phyloP scores from a whole-genome alignment of 2,888 invertebrate genomes.

The Teinopalpus imperialis region DNA sequence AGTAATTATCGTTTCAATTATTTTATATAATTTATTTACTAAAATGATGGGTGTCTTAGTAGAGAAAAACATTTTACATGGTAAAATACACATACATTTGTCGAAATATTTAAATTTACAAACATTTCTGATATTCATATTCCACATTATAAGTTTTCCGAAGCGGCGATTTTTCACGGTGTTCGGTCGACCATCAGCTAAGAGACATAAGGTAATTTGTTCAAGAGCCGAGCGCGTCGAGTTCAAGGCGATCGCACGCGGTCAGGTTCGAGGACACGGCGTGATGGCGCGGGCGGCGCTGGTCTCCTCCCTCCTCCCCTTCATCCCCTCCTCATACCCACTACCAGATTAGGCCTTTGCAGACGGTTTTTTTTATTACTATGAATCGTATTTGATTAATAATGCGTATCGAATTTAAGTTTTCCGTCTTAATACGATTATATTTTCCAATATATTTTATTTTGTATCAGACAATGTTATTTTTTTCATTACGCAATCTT shows the following conservation, averaged over 20 bases:
- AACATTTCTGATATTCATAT: conserved; percentile 4
- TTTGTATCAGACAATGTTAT: no score
- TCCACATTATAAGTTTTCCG: conserved; percentile 39
- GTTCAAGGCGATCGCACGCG: conserved; percentile 80
- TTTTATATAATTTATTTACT: no score
- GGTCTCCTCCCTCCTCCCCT: conserved; percentile 68
- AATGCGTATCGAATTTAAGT: no score
- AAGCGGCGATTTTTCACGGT: conserved; percentile 55
- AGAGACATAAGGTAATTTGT: conserved; percentile 40
- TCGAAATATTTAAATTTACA: background rate
- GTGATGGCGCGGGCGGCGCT: conserved; percentile 32
- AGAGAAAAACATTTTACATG: no score
- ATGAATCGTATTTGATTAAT: no score
- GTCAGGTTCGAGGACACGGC: conserved; percentile 80
- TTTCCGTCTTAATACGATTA: no score
- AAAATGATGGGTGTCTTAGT: no score
- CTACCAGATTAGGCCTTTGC: conserved; percentile 1
- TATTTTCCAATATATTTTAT: no score
- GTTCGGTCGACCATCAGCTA: conserved; percentile 50
- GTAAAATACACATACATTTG: no score
- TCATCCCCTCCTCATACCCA: conserved; percentile 40
- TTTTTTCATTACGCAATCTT: no score
- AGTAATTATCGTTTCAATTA: no score
- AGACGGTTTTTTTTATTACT: no score
- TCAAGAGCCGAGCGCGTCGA: conserved; percentile 63